Evolutionary conservation across 2,888 invertebrate species (phyloP), one percentile per base, ranked within the genome.

Genomic region (Heteropelma amictum): DNA sequence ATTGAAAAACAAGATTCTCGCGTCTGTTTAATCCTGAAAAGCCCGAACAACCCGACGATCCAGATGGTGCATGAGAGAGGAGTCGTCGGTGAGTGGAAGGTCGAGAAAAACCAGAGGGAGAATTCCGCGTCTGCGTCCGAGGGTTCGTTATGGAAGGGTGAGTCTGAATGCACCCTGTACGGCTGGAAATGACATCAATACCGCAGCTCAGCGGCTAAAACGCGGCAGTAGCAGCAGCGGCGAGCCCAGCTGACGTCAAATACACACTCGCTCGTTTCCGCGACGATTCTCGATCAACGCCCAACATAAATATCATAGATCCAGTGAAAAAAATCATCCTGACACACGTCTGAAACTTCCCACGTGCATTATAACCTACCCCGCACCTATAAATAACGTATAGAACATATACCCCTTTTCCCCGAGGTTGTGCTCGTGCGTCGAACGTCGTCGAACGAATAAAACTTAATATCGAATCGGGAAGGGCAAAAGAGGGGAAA

Each of bases 111-210:
- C 1, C 23, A 28, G 23, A 28, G 30, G 26, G 30, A 30, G 17
- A 23, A 49, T 49, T 68, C 38, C 30, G 72, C 72, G 68, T 68
- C 72, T 73, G 72, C 72, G 72, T 68, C 6, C 33, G 26, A 26
- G 38, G 14, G 35, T 28, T 6, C 12, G 26, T 14, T n/a, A 42
- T 30, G 17, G n/a, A 10, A 56, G 38, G 21, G 42, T 49, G 49
- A 1, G 1, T 47, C 45, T 6, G 14, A 8, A 12, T 28, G 14
- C 3, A 14, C 8, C 35, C 5, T 4, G 7, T 60, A 51, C 42
- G 17, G 45, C 35, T 38, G 35, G 53, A 28, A 28, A 38, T 58
- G 49, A n/a, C 72, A 65, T 72, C 72, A 53, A 72, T 72, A 72
- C 64, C 58, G 21, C 23, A 26, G 23, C 0, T 21, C 40, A 40